phyloP scores from a whole-genome alignment of 2,888 invertebrate genomes.

The Thalpophila matura region DNA sequence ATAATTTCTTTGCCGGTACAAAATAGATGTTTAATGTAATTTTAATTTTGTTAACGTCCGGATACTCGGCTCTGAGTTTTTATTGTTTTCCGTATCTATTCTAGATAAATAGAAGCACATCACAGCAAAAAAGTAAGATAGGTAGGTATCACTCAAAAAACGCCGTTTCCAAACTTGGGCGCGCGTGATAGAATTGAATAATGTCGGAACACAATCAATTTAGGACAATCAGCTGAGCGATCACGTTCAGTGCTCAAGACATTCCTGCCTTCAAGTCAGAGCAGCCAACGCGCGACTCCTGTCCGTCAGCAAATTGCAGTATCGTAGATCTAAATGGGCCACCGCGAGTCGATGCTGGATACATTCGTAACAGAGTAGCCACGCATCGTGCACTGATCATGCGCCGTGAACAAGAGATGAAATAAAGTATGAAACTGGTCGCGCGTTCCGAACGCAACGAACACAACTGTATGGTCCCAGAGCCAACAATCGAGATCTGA shows the following conservation, averaged over 20 bases:
- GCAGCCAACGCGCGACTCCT: constrained; percentile 77
- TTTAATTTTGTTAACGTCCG: constrained; percentile 27
- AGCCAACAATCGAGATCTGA: constrained; percentile 88
- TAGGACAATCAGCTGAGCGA: constrained; percentile 73
- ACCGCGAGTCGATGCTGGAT: constrained; percentile 82
- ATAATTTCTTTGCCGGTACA: constrained; percentile 37
- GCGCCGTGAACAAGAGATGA: constrained; percentile 81
- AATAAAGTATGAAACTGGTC: constrained; percentile 84
- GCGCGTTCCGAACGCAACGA: constrained; percentile 64
- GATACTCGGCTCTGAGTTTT: background rate
- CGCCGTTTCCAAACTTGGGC: constrained; percentile 47
- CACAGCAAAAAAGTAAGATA: constrained; percentile 13
- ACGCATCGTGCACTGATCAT: constrained; percentile 82
- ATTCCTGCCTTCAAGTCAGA: constrained; percentile 80
- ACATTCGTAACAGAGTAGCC: constrained; percentile 78
- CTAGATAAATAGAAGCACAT: constrained; percentile 9
- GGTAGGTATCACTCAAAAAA: constrained; percentile 38
- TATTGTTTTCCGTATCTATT: background rate
- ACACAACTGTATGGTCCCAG: constrained; percentile 74
- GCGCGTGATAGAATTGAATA: constrained; percentile 61
- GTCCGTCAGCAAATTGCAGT: constrained; percentile 83
- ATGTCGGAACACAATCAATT: constrained; percentile 70
- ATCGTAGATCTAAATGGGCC: constrained; percentile 87
- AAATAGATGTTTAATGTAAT: constrained; percentile 28
- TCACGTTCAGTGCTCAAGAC: constrained; percentile 70